These are phyloP conservation scores for Prunella himalayana DNA, from an alignment of 2,113 vertebrate genomes.

Conservation along the genomic window DNA sequence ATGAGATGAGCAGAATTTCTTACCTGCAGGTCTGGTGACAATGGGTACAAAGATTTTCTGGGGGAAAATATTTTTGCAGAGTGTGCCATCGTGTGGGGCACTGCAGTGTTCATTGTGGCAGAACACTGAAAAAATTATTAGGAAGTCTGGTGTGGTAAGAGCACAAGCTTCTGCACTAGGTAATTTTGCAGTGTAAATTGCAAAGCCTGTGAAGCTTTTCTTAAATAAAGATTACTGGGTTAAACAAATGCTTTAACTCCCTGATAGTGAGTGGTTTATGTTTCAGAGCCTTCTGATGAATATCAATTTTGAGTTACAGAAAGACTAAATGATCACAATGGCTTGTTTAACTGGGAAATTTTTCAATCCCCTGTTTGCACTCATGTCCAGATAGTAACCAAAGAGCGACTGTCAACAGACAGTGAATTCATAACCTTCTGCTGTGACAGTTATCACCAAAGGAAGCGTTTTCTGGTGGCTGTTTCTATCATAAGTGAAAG, in stretches of 20 bases:
- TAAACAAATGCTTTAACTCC: not conserved
- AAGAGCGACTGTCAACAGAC: not conserved
- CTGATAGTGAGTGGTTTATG: not conserved
- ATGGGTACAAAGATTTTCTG: not conserved
- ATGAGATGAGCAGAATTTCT: not conserved
- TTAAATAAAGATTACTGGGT: not conserved
- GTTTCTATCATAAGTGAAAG: not conserved
- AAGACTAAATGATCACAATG: not conserved
- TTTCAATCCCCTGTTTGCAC: rapidly evolving
- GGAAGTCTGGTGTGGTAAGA: not conserved
- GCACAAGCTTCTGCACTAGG: not conserved
- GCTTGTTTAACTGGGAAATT: not conserved
- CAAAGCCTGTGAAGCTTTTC: not conserved
- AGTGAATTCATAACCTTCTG: not conserved
- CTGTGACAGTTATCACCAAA: not conserved
- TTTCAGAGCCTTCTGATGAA: not conserved
- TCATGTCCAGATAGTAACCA: not conserved
- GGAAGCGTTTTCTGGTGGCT: not conserved
- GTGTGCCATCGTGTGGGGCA: rapidly evolving
- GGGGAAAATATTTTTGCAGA: not conserved
- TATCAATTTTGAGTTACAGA: not conserved
- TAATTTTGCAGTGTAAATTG: not conserved
- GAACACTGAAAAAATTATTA: not conserved
- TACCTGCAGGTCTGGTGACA: not conserved
- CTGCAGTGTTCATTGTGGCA: not conserved